phyloP scores from a whole-genome alignment of 2,888 invertebrate species.

The Pachymerium ferrugineum region DNA sequence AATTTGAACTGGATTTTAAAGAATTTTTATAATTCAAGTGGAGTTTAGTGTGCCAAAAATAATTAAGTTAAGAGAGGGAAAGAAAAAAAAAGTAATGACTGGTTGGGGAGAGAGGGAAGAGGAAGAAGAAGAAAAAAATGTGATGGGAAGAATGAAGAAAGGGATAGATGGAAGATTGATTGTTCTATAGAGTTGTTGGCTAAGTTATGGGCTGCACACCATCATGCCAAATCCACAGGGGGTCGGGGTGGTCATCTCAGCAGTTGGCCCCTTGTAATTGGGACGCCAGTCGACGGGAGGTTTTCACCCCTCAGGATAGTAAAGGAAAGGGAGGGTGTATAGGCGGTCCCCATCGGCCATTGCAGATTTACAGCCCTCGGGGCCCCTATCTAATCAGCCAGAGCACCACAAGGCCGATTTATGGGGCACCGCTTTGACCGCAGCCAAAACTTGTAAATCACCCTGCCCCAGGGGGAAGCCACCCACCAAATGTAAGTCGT shows the following conservation, averaged over 20 bases:
- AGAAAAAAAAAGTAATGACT: not conserved
- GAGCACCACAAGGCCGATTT: slow-evolving; percentile 29
- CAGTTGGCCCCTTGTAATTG: slow-evolving; percentile 20
- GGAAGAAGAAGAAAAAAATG: not conserved
- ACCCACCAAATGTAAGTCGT: not conserved
- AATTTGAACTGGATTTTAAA: not conserved
- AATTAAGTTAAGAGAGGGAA: no score
- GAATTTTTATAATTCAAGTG: no score
- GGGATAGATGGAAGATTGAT: not conserved
- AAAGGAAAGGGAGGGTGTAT: not conserved
- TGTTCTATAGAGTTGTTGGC: not conserved
- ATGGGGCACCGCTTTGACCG: slow-evolving; percentile 30
- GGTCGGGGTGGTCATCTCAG: slow-evolving; percentile 28
- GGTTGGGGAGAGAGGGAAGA: not conserved
- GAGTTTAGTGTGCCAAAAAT: no score
- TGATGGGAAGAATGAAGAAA: not conserved
- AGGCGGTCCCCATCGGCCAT: slow-evolving; percentile 18
- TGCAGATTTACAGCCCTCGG: slow-evolving; percentile 27
- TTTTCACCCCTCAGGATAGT: not conserved
- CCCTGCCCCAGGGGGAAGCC: not conserved
- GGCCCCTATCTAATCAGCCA: slow-evolving; percentile 32
- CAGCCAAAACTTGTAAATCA: slow-evolving; percentile 32
- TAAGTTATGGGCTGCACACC: not conserved
- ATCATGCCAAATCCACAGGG: not conserved
- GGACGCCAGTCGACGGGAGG: slow-evolving; percentile 10